Evolutionary conservation across 2,888 invertebrate genomes (phyloP).

Genomic region (Oscheius sp.): DNA sequence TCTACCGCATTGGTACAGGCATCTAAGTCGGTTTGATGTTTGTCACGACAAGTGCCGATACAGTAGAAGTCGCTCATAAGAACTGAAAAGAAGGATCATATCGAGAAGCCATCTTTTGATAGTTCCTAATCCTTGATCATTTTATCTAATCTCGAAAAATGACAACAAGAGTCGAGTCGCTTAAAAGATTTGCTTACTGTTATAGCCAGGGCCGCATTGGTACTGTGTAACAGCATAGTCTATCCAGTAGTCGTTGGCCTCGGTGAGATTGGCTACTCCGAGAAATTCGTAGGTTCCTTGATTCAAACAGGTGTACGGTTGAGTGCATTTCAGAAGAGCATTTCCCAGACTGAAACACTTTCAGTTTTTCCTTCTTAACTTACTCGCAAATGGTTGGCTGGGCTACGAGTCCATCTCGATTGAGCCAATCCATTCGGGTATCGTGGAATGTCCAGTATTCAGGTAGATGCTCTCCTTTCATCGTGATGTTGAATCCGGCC

Average conservation of each 20-base stretch:
- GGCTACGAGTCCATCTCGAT: constrained; percentile 38
- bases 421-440: constrained; percentile 34
- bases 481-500: constrained; percentile 43
- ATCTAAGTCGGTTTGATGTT: constrained; percentile 40
- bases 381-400: constrained; percentile 49
- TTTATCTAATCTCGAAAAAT: no score
- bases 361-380: constrained; percentile 1
- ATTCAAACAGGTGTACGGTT: constrained; percentile 37
- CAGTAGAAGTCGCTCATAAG: constrained; percentile 50
- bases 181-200: no score
- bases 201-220: constrained; percentile 48
- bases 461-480: constrained; percentile 36
- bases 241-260: constrained; percentile 48
- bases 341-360: constrained; percentile 39
- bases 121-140: no score
- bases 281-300: constrained; percentile 38
- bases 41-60: constrained; percentile 42
- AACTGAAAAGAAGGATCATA: constrained; percentile 29
- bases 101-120: no score
- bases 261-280: constrained; percentile 43
- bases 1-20: constrained; percentile 34
- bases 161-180: no score
- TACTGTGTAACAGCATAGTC: constrained; percentile 48
- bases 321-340: constrained; percentile 35
- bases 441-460: constrained; percentile 47